Base-by-base conservation (phyloP, 2,888 invertebrate species). In the Lampropteryx suffumata region DNA sequence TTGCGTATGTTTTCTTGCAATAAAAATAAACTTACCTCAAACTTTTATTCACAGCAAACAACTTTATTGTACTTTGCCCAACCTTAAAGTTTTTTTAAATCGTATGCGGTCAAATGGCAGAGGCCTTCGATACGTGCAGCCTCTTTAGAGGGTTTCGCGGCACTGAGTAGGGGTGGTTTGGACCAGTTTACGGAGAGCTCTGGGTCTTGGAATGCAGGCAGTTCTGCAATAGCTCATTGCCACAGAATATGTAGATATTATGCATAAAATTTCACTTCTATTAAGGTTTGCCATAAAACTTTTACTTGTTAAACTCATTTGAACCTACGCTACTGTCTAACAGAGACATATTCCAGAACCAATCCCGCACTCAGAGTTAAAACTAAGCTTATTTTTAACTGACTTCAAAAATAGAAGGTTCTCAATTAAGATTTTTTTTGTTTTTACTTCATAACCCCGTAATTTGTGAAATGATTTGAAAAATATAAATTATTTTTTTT, bases 191-290 rank as follows among this genome's bases (percentile, higher is more conserved):
- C 7, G 7, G 2, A 27, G 46, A 33, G 17, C 50, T 27, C 9
- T 30, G 45, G n/a, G 21, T 10, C 36, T 32, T 13, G 26, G n/a
- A n/a, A n/a, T n/a, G 39, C 9, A 53, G 59, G 55, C 56, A 59
- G 36, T 36, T 51, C 65, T 64, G 64, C 63, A 64, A 35, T 60
- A 43, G 46, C 49, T 28, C 53, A 33, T 3, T 33, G 5, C 1
- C 13, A 32, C 13, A 14, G 42, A 26, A 26, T 10, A 4, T n/a
- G 6, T 39, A 39, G 39, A 26, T 5, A 6, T 14, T 8, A 17
- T 1, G 21, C 0, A 3, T 3, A 7, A 29, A 39, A n/a, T 37
- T 37, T 27, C 27, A 37, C 32, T 10, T 21, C 21, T 21, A 5
- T 21, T n/a, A n/a, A n/a, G n/a, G n/a, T n/a, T n/a, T n/a, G n/a